These are phyloP conservation scores for Umimayanthus kanabou DNA, from an alignment of 92 coral and sea anemone species.

Conservation along the genomic window DNA sequence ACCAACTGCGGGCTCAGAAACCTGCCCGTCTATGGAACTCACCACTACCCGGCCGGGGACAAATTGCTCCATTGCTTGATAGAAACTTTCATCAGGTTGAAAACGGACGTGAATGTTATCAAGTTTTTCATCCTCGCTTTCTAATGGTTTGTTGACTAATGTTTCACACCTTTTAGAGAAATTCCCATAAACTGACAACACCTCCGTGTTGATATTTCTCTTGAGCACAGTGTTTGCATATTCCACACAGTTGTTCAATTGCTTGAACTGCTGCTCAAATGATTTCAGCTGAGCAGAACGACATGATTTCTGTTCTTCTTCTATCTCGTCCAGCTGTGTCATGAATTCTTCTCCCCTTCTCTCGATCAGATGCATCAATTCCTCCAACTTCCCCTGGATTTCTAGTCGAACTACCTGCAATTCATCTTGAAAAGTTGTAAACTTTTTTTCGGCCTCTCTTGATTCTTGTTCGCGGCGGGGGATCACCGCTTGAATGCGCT, in stretches of 20 bases:
- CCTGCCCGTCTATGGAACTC: slow-evolving; percentile 5
- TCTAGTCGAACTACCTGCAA: slow-evolving; percentile 12
- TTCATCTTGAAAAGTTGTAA: slow-evolving; percentile 8
- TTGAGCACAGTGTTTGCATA: slow-evolving; percentile 19
- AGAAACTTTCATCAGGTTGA: slow-evolving; percentile 37
- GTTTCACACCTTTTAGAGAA: slow-evolving; percentile 30
- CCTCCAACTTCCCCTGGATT: slow-evolving; percentile 34
- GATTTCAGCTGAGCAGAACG: slow-evolving; percentile 37
- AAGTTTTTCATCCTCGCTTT: slow-evolving; percentile 19
- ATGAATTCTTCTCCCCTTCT: slow-evolving; percentile 37
- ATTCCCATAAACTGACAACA: slow-evolving; percentile 21
- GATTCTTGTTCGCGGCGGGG: slow-evolving; percentile 40
- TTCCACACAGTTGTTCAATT: slow-evolving; percentile 20
- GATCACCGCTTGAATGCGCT: slow-evolving; percentile 31
- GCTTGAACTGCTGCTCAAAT: slow-evolving; percentile 26
- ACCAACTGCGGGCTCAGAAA: slow-evolving; percentile 22
- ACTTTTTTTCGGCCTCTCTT: slow-evolving; percentile 27
- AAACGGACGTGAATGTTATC: slow-evolving; percentile 28
- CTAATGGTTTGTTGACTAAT: slow-evolving; percentile 30
- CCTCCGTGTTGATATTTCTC: slow-evolving; percentile 28
- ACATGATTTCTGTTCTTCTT: slow-evolving; percentile 25
- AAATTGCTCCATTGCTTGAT: slow-evolving; percentile 38
- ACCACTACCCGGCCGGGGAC: slow-evolving; percentile 41
- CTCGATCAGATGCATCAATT: slow-evolving; percentile 35
- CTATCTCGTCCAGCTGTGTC: slow-evolving; percentile 42